Evolutionary conservation across 2,888 invertebrate genomes (phyloP).

Genomic region (Brenthis daphne): DNA sequence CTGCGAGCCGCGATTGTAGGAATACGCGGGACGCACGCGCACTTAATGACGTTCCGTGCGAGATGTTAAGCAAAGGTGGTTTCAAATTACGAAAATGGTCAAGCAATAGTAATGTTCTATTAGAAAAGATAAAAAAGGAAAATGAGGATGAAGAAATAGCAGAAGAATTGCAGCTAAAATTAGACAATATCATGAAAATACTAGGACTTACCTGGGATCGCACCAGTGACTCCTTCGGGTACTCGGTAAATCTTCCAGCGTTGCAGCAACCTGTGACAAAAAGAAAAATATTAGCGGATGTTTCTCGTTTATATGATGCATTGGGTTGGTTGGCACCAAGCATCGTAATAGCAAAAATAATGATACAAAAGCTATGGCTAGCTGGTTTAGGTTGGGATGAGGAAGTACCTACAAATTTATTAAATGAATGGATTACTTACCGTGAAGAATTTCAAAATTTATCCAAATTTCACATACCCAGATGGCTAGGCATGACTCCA

Average conservation of each 20-base stretch:
- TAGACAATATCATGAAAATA: conserved; percentile 38
- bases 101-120: conserved; percentile 33
- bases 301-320: conserved; percentile 39
- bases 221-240: conserved; percentile 20
- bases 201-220: not conserved
- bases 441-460: not conserved
- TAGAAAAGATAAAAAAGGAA: conserved; percentile 18
- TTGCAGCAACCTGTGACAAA: conserved; percentile 27
- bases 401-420: conserved; percentile 27
- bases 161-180: conserved; percentile 33
- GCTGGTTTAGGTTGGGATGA: conserved; percentile 41
- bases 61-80: conserved; percentile 43
- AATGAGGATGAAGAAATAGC: conserved; percentile 15
- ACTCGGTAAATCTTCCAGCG: conserved; percentile 34
- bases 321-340: conserved; percentile 40
- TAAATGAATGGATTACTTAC: conserved; percentile 30
- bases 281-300: conserved; percentile 37
- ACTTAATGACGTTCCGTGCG: too few relatives aligned
- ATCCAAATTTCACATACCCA: conserved; percentile 23
- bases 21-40: too few relatives aligned
- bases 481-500: too few relatives aligned
- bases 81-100: conserved; percentile 45
- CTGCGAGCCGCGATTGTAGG: too few relatives aligned
- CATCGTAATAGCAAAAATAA: conserved; percentile 34
- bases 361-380: conserved; percentile 36